Conservation (phyloP, 2,888 invertebrate species). For the Drosophila kuntzei region DNA sequence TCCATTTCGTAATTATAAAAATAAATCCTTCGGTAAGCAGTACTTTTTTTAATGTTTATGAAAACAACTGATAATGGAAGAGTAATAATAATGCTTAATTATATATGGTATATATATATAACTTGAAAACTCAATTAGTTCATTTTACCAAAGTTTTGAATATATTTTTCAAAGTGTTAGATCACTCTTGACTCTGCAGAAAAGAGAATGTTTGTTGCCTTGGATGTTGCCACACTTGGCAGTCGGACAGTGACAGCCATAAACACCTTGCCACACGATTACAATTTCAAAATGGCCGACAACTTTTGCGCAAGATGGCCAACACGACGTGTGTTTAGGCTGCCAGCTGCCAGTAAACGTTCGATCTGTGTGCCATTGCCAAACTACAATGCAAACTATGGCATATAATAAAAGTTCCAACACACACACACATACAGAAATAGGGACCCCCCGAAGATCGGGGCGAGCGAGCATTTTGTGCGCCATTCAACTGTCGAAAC, state of each 20-base stretch:
- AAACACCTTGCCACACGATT: constrained; percentile 56
- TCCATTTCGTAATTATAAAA: too few species aligned
- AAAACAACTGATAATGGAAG: too few species aligned
- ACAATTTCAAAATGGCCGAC: constrained; percentile 68
- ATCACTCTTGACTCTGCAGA: neutral
- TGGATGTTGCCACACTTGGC: constrained; percentile 56
- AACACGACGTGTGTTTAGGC: constrained; percentile 57
- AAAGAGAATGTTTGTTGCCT: constrained; percentile 14
- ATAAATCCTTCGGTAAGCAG: too few species aligned
- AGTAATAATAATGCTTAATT: too few species aligned
- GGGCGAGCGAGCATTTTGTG: constrained; percentile 26
- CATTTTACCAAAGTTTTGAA: neutral
- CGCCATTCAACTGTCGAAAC: constrained; percentile 83
- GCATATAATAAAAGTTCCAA: constrained; percentile 51
- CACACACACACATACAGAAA: constrained; percentile 17
- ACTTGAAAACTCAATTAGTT: neutral
- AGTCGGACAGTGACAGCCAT: constrained; percentile 25
- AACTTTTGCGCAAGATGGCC: constrained; percentile 75
- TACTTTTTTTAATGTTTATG: too few species aligned
- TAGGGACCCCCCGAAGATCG: constrained; percentile 23
- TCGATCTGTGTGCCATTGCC: constrained; percentile 71
- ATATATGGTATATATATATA: neutral
- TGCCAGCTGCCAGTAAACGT: constrained; percentile 44
- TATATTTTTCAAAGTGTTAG: neutral
- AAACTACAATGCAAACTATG: constrained; percentile 75